Base-by-base conservation (phyloP, 2,888 invertebrate genomes). In the Platynereis dumerilii region DNA sequence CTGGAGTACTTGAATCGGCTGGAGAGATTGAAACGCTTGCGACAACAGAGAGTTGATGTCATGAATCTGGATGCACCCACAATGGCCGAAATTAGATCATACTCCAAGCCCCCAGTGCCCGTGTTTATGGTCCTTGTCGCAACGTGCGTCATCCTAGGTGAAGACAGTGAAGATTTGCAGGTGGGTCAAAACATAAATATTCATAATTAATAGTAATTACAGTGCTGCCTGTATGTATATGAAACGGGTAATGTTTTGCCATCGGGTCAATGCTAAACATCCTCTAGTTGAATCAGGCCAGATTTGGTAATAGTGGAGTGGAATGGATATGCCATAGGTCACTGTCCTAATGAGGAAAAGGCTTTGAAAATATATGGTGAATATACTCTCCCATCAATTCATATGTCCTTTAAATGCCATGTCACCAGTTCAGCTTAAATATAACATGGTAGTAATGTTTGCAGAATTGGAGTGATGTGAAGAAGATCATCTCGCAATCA, bases 391-490 rank as follows among this genome's bases (percentile, higher is more conserved):
- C 12, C n/a, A n/a, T n/a, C n/a, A n/a, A n/a, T n/a, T n/a, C n/a
- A n/a, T n/a, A n/a, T n/a, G n/a, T n/a, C n/a, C n/a, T n/a, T n/a
- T n/a, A n/a, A n/a, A n/a, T n/a, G n/a, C n/a, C n/a, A n/a, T n/a
- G n/a, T n/a, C n/a, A n/a, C n/a, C n/a, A n/a, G n/a, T n/a, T n/a
- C n/a, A n/a, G n/a, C n/a, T n/a, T n/a, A n/a, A n/a, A n/a, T n/a
- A n/a, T n/a, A n/a, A n/a, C n/a, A n/a, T n/a, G n/a, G n/a, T n/a
- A n/a, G n/a, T n/a, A n/a, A n/a, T n/a, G n/a, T n/a, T 48, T 48
- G 3, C 48, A 48, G 48, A n/a, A 48, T 48, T 48, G 48, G 48
- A n/a, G 48, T 20, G n/a, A n/a, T 20, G 48, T 48, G 7, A n/a
- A 48, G 48, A 48, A 20, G 7, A n/a, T 48, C 48, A 48, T 48